Conservation (phyloP, 2,888 invertebrate genomes). For the Sesamia inferens region DNA sequence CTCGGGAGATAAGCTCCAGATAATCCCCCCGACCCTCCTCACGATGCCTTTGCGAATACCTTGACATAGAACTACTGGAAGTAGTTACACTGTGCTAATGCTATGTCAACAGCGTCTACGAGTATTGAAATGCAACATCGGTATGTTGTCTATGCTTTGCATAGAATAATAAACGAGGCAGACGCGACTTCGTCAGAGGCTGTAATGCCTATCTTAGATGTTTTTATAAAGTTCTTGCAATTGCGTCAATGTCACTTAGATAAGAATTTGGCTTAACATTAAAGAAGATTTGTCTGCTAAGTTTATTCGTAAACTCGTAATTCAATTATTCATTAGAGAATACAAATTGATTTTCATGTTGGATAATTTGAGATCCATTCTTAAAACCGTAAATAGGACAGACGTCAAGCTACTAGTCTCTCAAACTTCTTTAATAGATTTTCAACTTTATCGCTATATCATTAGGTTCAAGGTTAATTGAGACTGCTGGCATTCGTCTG, state of each 20-base stretch:
- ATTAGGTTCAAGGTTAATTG: too few relatives aligned
- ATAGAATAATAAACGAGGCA: slow-evolving; percentile 15
- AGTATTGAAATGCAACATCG: slow-evolving; percentile 31
- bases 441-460: too few relatives aligned
- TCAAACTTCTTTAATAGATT: too few relatives aligned
- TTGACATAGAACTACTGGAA: slow-evolving; percentile 3
- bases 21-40: too few relatives aligned
- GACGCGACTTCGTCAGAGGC: not conserved
- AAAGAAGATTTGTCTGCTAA: not conserved
- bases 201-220: slow-evolving; percentile 1
- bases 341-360: not conserved
- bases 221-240: slow-evolving; percentile 12
- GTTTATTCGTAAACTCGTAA: not conserved
- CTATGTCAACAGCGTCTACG: not conserved
- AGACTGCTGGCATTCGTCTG: too few relatives aligned
- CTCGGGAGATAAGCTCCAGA: not conserved
- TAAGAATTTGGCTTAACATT: slow-evolving; percentile 1
- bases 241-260: slow-evolving; percentile 19
- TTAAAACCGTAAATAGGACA: too few relatives aligned
- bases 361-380: not conserved
- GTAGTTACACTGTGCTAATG: not conserved
- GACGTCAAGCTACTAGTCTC: too few relatives aligned
- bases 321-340: not conserved
- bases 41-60: not conserved
- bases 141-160: slow-evolving; percentile 11